Evolutionary conservation across 1,140 invertebrate genomes (phyloP), one percentile per base, ranked within the genome.

Genomic region (Orius insidiosus): DNA sequence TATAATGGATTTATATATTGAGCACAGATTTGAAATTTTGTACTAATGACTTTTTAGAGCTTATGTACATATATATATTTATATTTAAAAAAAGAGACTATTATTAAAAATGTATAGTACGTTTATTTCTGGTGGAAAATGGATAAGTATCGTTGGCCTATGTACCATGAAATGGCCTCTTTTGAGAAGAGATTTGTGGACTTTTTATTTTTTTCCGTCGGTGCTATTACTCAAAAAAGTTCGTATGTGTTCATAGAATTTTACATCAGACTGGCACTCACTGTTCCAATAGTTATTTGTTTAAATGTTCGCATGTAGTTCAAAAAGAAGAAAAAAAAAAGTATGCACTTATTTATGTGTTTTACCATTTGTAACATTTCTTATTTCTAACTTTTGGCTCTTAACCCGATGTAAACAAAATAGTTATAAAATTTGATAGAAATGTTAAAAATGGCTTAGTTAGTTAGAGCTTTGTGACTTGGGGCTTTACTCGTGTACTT

Each of bases 41-140:
- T 51, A 51, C 45, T 46, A 46, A 50, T 50, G 39, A 51, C 40
- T 51, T 51, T 51, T 48, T 51, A 51, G 50, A 51, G 50, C 50
- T 51, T 51, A 51, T 51, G 50, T 51, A 51, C 16, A 51, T 51
- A 45, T 47, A 48, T 48, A 51, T 51, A 41, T 50, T 47, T 51
- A 45, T 51, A 48, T 48, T 33, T 40, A 48, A 34, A 34, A 48
- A 47, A 51, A 49, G 42, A 49, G 48, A 49, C 48, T 49, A 48
- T 49, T 45, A 45, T 37, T n/a, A n/a, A n/a, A n/a, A 24, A 41
- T 41, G 35, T 15, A 30, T 31, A 32, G 24, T 41, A 31, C 24
- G 41, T 30, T 30, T 43, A 43, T 30, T 31, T n/a, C 10, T 32
- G n/a, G 31, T 31, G 31, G 18, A 30, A 30, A 31, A 30, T 16